Evolutionary conservation across 2,797 vertebrate species (phyloP).

Genomic region (Myotis findleyi): DNA sequence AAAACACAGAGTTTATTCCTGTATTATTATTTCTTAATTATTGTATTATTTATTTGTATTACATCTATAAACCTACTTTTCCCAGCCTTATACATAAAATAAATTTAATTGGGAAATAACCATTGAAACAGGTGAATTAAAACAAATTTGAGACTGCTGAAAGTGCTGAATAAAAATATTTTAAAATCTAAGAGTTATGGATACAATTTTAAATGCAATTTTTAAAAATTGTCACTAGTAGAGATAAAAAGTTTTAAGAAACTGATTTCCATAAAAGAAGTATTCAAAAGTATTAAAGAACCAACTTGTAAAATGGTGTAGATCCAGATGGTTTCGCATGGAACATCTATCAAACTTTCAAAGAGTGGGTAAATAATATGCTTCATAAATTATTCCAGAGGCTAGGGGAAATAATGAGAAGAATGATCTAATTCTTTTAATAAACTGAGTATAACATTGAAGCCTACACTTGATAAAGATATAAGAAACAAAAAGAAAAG

Average conservation of each 20-base stretch:
- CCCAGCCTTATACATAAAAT: neutral
- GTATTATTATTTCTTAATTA: neutral
- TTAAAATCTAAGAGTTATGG: neutral
- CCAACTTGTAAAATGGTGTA: neutral
- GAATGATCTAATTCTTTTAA: neutral
- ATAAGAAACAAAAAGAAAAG: neutral
- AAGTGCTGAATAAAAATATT: neutral
- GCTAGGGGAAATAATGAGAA: neutral
- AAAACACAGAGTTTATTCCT: neutral
- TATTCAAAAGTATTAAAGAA: neutral
- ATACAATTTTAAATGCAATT: neutral
- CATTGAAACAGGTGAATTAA: constrained; percentile 27
- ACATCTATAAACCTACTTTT: neutral
- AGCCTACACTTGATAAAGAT: neutral
- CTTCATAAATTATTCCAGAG: neutral
- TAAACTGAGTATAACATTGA: neutral
- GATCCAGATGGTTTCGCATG: neutral
- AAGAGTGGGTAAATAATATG: neutral
- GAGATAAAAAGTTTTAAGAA: neutral
- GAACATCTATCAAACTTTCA: neutral
- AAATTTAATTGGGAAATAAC: neutral
- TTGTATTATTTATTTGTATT: neutral
- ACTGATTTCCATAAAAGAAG: neutral
- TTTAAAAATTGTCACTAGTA: neutral
- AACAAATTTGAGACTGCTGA: neutral